A percentile compares a stretch with the other conserved stretches of the same genome.
Conservation (phyloP, 64 coral and sea anemone species). For the Orbicella faveolata region DNA sequence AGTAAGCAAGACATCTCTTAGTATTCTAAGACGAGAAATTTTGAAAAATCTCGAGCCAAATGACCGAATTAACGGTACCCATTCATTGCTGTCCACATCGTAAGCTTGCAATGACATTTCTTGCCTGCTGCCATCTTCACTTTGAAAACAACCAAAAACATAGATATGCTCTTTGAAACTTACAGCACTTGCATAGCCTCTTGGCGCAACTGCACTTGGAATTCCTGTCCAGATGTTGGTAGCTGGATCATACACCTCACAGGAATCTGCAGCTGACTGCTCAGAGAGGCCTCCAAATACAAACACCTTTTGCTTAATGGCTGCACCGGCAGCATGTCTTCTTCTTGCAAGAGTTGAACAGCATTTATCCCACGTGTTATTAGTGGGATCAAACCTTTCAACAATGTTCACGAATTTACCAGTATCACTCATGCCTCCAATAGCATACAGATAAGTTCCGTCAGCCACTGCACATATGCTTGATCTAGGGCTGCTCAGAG, state of each 20-base stretch:
- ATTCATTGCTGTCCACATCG: background rate
- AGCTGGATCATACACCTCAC: background rate
- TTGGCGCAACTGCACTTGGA: background rate
- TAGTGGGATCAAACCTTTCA: slow-evolving; percentile 40
- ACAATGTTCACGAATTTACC: slow-evolving; percentile 29
- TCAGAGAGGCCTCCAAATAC: background rate
- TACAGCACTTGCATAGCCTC: background rate
- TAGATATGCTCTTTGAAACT: background rate
- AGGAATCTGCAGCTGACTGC: background rate
- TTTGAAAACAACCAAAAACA: background rate
- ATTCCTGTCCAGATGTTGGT: background rate
- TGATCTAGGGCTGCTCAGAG: slow-evolving; percentile 19
- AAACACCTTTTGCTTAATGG: background rate
- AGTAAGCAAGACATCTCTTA: background rate
- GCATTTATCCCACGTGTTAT: slow-evolving; percentile 4
- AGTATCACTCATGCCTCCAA: slow-evolving; percentile 21
- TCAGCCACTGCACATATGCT: slow-evolving; percentile 59
- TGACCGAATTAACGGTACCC: background rate
- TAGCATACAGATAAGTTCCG: slow-evolving; percentile 43
- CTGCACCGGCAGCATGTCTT: background rate
- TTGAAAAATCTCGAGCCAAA: background rate
- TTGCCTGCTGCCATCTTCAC: too few species aligned
- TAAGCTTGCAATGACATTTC: background rate
- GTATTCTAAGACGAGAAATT: background rate
- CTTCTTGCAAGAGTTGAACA: background rate